phyloP scores from a whole-genome alignment of 2,797 vertebrate species.

The Parauchenoglanis punctatus region DNA sequence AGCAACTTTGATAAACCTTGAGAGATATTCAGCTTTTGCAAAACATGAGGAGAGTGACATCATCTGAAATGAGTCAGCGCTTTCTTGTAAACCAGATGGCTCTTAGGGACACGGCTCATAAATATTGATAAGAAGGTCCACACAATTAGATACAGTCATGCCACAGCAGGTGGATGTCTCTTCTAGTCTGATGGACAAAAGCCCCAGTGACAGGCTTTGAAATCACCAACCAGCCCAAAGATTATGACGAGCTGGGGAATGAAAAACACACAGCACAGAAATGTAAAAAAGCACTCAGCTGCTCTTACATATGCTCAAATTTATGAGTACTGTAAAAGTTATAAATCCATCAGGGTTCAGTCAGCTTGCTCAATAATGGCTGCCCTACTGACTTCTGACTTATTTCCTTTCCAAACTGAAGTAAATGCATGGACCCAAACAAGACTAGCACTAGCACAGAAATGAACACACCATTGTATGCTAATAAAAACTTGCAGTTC shows the following conservation, averaged over 20 bases:
- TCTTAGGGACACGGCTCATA: constrained; percentile 40
- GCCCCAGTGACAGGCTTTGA: not conserved
- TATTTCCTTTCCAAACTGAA: constrained; percentile 10
- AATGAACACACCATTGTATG: constrained; percentile 31
- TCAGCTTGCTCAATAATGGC: constrained; percentile 22
- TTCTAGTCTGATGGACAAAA: not conserved
- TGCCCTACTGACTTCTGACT: constrained; percentile 12
- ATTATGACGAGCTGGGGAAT: not conserved
- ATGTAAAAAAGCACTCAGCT: constrained; percentile 17
- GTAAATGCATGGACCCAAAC: not conserved
- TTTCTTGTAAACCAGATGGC: constrained; percentile 29
- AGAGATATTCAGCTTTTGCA: constrained; percentile 15
- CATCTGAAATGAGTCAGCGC: constrained; percentile 26
- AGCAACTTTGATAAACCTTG: constrained; percentile 15
- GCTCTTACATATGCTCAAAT: constrained; percentile 11
- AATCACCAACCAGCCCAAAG: not conserved
- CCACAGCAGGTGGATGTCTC: constrained; percentile 35
- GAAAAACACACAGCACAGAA: not conserved
- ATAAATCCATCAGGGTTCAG: constrained; percentile 6
- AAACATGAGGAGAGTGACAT: constrained; percentile 23
- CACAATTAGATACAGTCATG: constrained; percentile 11
- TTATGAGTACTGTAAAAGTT: constrained; percentile 18
- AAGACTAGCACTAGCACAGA: constrained; percentile 10
- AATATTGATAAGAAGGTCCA: constrained; percentile 52
- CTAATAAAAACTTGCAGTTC: constrained; percentile 37